These are phyloP conservation scores for Aepyceros melampus DNA, from an alignment of 2,113 vertebrate genomes.

Conservation along the genomic window DNA sequence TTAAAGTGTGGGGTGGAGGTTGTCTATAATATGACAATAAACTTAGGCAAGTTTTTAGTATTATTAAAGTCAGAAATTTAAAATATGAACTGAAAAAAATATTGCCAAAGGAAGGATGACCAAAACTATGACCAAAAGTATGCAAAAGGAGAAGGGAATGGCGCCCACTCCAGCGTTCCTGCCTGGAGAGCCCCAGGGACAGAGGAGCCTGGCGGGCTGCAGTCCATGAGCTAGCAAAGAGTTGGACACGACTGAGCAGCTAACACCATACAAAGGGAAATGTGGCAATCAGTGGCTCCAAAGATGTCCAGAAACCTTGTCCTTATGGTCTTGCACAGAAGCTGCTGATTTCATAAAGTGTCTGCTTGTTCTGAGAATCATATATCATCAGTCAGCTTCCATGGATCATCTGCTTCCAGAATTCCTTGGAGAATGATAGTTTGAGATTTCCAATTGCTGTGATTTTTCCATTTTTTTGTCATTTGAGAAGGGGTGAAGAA, in stretches of 20 bases:
- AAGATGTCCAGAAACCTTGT: rapidly evolving
- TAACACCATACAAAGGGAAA: background rate
- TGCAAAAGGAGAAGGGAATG: background rate
- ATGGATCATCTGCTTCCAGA: background rate
- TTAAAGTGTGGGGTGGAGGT: background rate
- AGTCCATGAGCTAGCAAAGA: background rate
- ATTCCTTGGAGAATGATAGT: background rate
- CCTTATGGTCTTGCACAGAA: background rate
- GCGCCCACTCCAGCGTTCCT: background rate
- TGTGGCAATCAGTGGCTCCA: background rate
- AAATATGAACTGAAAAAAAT: background rate
- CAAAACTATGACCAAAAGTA: background rate
- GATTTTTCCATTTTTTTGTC: background rate
- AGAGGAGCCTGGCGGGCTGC: background rate
- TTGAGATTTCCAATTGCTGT: background rate
- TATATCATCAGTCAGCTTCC: background rate
- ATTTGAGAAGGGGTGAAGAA: background rate
- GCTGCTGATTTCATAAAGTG: background rate
- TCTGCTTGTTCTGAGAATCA: background rate
- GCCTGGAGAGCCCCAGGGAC: background rate
- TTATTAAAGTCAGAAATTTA: background rate
- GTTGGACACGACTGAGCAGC: background rate
- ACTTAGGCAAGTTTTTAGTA: background rate
- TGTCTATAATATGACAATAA: background rate
- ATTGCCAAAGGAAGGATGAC: background rate